These are phyloP conservation scores for Drosophila ananassae DNA, from an alignment of 1,140 invertebrate species.

Conservation along the genomic window DNA sequence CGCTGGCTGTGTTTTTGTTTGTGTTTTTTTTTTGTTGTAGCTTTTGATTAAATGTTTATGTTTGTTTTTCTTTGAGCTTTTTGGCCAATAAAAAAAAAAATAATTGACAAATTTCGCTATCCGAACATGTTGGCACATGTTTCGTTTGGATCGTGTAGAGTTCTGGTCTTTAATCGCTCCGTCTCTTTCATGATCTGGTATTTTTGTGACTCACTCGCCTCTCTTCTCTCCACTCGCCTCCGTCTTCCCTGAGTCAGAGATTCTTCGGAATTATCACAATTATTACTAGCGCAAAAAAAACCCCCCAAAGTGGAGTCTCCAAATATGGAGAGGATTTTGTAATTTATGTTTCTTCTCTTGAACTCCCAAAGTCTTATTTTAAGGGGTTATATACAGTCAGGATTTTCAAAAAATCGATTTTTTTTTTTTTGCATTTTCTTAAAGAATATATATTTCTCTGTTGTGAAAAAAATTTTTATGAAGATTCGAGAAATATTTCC, in stretches of 20 bases:
- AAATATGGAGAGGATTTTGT: constrained; percentile 12
- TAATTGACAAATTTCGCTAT: background rate
- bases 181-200: background rate
- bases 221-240: background rate
- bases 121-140: constrained; percentile 9
- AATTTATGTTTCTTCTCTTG: constrained; percentile 19
- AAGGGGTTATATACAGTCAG: too few relatives aligned
- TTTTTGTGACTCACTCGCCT: constrained; percentile 28
- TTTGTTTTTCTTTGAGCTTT: constrained; percentile 22
- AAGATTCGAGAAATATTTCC: too few relatives aligned
- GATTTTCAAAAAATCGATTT: too few relatives aligned
- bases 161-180: background rate
- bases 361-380: background rate
- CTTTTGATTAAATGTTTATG: constrained; percentile 1
- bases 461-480: too few relatives aligned
- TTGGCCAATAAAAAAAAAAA: constrained; percentile 4
- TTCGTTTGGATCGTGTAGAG: too few relatives aligned
- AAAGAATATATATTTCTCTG: too few relatives aligned
- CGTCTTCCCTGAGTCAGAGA: constrained; percentile 38
- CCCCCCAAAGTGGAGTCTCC: constrained; percentile 12
- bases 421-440: too few relatives aligned
- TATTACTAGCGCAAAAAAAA: constrained; percentile 32
- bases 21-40: constrained; percentile 24
- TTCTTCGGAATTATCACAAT: constrained; percentile 57
- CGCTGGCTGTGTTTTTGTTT: constrained; percentile 5